These are phyloP conservation scores for Enhydra lutris DNA, from an alignment of 2,113 vertebrate species.

Conservation along the genomic window DNA sequence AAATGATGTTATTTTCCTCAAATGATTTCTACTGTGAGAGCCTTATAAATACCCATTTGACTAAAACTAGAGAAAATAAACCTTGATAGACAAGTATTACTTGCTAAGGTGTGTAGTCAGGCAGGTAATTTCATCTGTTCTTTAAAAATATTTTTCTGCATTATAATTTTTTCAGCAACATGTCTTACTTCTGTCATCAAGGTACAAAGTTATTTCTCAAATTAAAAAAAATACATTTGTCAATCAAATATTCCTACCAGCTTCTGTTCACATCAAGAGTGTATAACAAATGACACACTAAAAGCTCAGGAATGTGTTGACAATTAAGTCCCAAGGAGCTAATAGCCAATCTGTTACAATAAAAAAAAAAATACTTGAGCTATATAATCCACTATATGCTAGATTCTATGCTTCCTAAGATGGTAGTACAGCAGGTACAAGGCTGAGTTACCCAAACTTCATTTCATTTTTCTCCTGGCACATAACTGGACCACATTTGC, in stretches of 20 bases:
- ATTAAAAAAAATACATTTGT: conserved; percentile 32
- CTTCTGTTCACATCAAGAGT: conserved; percentile 42
- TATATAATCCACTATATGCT: neutral
- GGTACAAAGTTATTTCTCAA: conserved; percentile 35
- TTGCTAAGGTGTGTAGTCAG: neutral
- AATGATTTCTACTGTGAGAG: conserved; percentile 31
- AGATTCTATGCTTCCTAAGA: neutral
- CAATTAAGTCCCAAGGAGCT: conserved; percentile 13
- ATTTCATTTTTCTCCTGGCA: neutral
- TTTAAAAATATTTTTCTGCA: conserved; percentile 50
- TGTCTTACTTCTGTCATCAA: conserved; percentile 46
- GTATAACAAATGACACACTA: neutral
- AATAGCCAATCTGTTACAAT: neutral
- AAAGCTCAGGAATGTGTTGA: conserved; percentile 9
- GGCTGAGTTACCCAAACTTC: neutral
- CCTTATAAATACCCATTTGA: conserved; percentile 21
- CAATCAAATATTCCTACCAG: conserved; percentile 33
- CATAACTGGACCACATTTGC: neutral
- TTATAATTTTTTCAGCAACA: conserved; percentile 49
- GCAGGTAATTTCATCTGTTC: conserved; percentile 5
- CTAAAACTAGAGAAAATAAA: conserved; percentile 42
- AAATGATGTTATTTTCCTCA: conserved; percentile 29
- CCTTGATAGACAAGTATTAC: conserved; percentile 14
- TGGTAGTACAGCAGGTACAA: neutral
- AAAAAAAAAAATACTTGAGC: neutral